Conservation (phyloP, 2,113 vertebrate genomes). For the Holacanthus passer region DNA sequence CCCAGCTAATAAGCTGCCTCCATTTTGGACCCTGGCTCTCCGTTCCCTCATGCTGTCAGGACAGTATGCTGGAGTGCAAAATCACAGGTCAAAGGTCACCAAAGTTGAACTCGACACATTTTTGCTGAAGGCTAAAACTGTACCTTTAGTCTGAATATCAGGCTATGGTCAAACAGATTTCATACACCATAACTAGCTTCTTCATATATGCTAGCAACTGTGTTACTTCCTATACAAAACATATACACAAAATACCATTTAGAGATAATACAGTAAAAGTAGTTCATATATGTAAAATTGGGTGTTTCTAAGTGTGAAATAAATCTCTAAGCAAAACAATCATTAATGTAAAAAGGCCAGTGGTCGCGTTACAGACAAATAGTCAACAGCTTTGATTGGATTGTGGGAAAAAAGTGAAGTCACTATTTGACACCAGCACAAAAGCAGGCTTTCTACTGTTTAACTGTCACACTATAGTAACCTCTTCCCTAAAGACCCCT, state of each 20-base stretch:
- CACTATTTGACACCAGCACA: not conserved
- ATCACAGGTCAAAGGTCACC: too few relatives aligned
- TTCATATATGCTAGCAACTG: not conserved
- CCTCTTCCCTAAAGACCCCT: constrained; percentile 21
- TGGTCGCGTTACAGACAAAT: not conserved
- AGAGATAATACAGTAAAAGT: not conserved
- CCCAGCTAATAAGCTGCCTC: too few relatives aligned
- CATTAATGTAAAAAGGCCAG: not conserved
- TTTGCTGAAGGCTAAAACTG: too few relatives aligned
- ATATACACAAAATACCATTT: not conserved
- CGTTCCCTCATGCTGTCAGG: too few relatives aligned
- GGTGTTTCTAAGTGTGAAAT: not conserved
- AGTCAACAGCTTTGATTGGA: not conserved
- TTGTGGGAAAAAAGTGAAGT: not conserved
- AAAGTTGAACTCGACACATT: too few relatives aligned
- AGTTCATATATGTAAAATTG: too few relatives aligned
- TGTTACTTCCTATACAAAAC: not conserved
- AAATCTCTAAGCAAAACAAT: not conserved
- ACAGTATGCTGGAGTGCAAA: too few relatives aligned
- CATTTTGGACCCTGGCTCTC: too few relatives aligned
- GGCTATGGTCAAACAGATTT: too few relatives aligned
- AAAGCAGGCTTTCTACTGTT: constrained; percentile 12
- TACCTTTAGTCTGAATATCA: not conserved
- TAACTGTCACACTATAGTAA: constrained; percentile 8
- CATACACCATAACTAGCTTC: not conserved